Evolutionary conservation across 2,797 vertebrate genomes (phyloP).

Genomic region (Pseudochirops corinnae): DNA sequence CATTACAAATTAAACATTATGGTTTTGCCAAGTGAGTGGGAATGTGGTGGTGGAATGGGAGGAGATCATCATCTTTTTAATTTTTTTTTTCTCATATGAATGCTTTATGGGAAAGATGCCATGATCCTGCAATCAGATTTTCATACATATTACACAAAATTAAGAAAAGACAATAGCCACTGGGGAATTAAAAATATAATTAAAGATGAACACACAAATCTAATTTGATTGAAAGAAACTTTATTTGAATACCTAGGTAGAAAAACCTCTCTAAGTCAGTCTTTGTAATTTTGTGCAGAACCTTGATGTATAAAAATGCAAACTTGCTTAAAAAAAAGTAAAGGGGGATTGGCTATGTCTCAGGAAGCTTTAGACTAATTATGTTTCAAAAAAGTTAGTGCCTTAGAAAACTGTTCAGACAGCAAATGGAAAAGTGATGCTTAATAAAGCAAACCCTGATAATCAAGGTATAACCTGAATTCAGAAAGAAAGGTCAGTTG

Average conservation of each 20-base stretch:
- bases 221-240: neutral
- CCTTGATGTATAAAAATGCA: neutral
- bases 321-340: neutral
- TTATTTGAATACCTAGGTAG: neutral
- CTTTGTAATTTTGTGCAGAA: neutral
- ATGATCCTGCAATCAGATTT: neutral
- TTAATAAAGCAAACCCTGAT: neutral
- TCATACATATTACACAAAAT: neutral
- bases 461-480: neutral
- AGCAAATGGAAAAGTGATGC: neutral
- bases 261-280: neutral
- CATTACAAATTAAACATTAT: neutral
- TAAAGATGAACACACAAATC: neutral
- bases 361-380: neutral
- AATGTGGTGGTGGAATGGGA: neutral
- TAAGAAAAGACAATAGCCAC: neutral
- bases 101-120: neutral
- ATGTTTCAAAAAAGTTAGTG: neutral
- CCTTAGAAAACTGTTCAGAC: neutral
- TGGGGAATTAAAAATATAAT: neutral
- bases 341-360: neutral
- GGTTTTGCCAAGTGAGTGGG: neutral
- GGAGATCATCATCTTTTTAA: neutral
- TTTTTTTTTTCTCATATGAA: neutral
- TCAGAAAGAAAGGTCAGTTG: neutral